Percentiles rank a stretch among this genome's conserved stretches.
phyloP scores from a whole-genome alignment of 2,888 invertebrate species.

The Zygaena filipendulae region DNA sequence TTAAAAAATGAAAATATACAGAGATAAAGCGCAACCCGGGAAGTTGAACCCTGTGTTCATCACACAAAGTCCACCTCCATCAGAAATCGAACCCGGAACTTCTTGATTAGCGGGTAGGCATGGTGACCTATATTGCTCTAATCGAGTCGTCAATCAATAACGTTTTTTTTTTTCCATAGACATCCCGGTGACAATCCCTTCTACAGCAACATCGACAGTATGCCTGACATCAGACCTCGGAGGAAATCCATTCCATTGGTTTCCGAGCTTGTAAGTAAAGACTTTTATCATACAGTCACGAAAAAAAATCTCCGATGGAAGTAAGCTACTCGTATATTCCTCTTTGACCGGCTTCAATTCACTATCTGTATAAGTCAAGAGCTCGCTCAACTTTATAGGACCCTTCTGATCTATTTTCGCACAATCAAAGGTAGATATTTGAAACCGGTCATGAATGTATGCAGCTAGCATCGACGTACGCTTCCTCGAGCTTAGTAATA shows the following conservation, averaged over 20 bases:
- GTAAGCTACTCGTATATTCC: slow-evolving; percentile 39
- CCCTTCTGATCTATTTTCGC: too few species aligned
- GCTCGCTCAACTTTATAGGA: too few species aligned
- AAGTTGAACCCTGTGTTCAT: too few species aligned
- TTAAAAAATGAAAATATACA: too few species aligned
- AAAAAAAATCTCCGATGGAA: slow-evolving; percentile 29
- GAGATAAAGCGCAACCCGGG: too few species aligned
- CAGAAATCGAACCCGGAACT: too few species aligned
- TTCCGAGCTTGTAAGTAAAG: slow-evolving; percentile 97
- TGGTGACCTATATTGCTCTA: too few species aligned
- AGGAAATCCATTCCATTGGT: slow-evolving; percentile 98
- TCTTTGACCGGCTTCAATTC: slow-evolving; percentile 49
- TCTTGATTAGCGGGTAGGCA: too few species aligned
- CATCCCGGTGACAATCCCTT: slow-evolving; percentile 97
- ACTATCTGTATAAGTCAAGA: slow-evolving; percentile 23
- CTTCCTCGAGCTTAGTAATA: slow-evolving; percentile 64
- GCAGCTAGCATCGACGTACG: slow-evolving; percentile 60
- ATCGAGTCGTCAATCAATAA: too few species aligned
- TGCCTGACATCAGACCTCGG: slow-evolving; percentile 97
- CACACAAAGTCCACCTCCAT: too few species aligned
- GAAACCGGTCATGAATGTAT: slow-evolving; percentile 60
- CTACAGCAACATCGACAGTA: slow-evolving; percentile 99
- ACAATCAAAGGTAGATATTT: slow-evolving; percentile 39
- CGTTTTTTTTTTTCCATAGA: slow-evolving; percentile 55
- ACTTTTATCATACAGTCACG: too few species aligned